Base-by-base conservation (phyloP, 2,888 invertebrate species). In the Temnothorax unifasciatus region DNA sequence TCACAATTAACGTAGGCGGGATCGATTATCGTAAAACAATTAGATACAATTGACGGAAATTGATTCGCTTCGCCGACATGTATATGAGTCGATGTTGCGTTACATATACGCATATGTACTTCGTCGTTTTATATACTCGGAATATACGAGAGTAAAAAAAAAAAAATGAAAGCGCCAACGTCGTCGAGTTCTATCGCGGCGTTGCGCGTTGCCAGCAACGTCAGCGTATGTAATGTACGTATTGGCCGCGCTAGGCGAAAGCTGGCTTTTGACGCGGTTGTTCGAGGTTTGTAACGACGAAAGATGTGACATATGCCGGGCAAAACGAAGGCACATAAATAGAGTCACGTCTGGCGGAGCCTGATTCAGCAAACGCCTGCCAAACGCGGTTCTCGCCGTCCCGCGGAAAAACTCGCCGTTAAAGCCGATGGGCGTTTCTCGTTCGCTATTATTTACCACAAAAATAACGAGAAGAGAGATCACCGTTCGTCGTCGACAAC, bases 321-420 rank as follows among this genome's bases (percentile, higher is more conserved):
- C 79, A 47, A 71, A 76, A 73, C 41, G 29, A 29, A 66, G 69
- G 44, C 41, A 59, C 74, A 81, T 47, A 81, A 81, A 73, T 77
- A 81, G 59, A 73, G 34, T 18, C 21, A 25, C 47, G 59, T 52
- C 21, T 29, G 54, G 47, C 54, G 11, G 21, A 44, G 34, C 34
- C 34, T 11, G 4, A 59, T 47, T 79, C 59, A 57, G 34, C 47
- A 21, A 54, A 34, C n/a, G n/a, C 34, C 57, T 29, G 77, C 21
- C 44, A 47, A 79, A 66, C 18, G 25, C 41, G 41, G 9, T n/a
- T 71, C 34, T 47, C 29, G 21, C 52, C 15, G 2, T 13, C 38
- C 21, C 50, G 18, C 9, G 13, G 13, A 21, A 34, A 34, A 57
- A 29, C 15, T 15, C 4, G 18, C 15, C 66, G 11, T 64, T 41